phyloP scores from a whole-genome alignment of 2,113 vertebrate species.

The Channa argus region DNA sequence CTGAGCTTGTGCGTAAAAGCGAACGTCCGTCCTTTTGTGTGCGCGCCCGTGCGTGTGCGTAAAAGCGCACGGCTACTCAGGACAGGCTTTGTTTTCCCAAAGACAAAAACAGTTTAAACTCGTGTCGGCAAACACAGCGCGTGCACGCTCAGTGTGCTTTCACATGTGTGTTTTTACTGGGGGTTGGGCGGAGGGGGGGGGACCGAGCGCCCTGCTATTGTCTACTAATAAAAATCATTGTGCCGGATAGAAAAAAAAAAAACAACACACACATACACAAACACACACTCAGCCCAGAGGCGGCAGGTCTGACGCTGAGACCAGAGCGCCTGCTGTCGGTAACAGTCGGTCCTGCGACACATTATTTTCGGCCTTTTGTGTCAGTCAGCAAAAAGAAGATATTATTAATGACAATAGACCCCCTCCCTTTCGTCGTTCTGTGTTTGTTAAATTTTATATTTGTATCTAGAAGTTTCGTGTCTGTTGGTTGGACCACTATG shows the following conservation, averaged over 20 bases:
- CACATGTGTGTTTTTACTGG: constrained; percentile 9
- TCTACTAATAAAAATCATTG: constrained; percentile 51
- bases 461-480: no score
- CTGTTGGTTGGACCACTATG: no score
- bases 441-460: no score
- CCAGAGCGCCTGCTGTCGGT: constrained; percentile 58
- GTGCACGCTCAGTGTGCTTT: constrained; percentile 23
- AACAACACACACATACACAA: constrained; percentile 12
- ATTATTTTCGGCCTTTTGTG: no score
- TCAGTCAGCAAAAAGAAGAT: background rate
- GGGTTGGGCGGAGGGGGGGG: background rate
- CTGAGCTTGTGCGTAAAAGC: constrained; percentile 47
- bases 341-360: constrained; percentile 2
- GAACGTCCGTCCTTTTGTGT: background rate
- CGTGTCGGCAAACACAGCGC: constrained; percentile 72
- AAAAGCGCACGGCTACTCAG: constrained; percentile 28
- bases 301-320: constrained; percentile 22
- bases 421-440: no score
- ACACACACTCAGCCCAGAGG: background rate
- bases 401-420: background rate
- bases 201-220: constrained; percentile 29
- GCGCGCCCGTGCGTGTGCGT: constrained; percentile 37
- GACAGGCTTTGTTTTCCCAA: constrained; percentile 68
- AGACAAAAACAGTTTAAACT: constrained; percentile 56
- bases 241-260: constrained; percentile 1